Base-by-base conservation (phyloP, 2,113 vertebrate species). In the Stomatorhinus ivindoensis region DNA sequence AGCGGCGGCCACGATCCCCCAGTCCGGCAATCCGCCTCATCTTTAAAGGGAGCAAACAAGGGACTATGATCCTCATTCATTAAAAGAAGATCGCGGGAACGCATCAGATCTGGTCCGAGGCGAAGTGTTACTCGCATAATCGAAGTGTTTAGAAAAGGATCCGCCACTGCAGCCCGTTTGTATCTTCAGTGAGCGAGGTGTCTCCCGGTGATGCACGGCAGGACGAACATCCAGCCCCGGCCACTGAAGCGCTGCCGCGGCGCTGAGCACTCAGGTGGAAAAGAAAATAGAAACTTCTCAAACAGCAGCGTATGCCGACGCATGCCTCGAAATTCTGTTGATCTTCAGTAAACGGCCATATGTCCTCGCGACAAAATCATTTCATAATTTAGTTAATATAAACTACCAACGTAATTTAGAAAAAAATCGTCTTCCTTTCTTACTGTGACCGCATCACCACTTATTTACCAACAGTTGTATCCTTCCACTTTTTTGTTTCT, bases 401-500 rank as follows among this genome's bases (percentile, higher is more conserved):
- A 46, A 84, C 3, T 19, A 61, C 11, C 7, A 21, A 24, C 39
- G 35, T 46, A 27, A 46, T 44, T 83, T 35, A 15, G 21, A 15
- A 61, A 48, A 84, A 84, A 55, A 47, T 51, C 88, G 50, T 42
- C 80, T 84, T 61, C 88, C 51, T 89, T 85, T 89, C 80, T 84
- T 82, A 89, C 76, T 61, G 42, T 19, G 42, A 42, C 53, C 88
- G 80, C 48, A 85, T 47, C 27, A 89, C 88, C 42, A 27, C 88
- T 76, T 61, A 39, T 58, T 42, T 46, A 61, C 82, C 50, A 89
- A 85, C 88, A 89, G 82, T 31, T 17, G 88, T 89, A 89, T 89
- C 80, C 88, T 53, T 89, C 80, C 88, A 8, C 76, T 31, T 44
- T 15, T 55, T 17, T 11, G 47, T 24, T 21, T 76, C 15, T n/a